Base-by-base conservation (phyloP, 1,140 invertebrate genomes). In the Aphelinus certus region DNA sequence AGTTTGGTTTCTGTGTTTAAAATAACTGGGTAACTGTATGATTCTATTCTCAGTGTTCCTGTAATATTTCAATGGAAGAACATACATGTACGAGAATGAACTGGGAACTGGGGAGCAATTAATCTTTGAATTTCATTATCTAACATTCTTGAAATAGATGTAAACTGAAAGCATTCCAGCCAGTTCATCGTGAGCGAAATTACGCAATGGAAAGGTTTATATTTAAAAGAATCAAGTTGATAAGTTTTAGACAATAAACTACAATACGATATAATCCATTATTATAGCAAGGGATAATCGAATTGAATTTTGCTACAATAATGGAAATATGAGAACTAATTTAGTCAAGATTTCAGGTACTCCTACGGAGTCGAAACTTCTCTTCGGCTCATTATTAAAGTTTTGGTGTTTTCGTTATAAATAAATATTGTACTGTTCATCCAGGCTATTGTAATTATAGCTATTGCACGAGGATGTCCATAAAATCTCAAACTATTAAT, bases 261-360 rank as follows among this genome's bases (percentile, higher is more conserved):
- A 55, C 42, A 9, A 48, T 46, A n/a, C 45, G 42, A 2, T 46
- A 42, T 7, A 47, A 45, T 61, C 26, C 26, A 58, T 53, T 7
- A 56, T 47, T 7, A 42, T 3, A 3, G n/a, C 7, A 7, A 7
- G 26, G 3, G 4, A 10, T 55, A 42, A 5, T 57, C 53, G 10
- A 68, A 68, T 68, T 68, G 58, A 46, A 6, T 55, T 68, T 26
- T 2, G 55, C 42, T 47, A 53, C 48, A 58, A 68, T 68, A 68
- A 66, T 26, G 66, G 46, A 68, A 68, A 68, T 46, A 58, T 68
- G 66, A 47, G 58, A 68, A 68, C 58, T 68, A 68, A 10, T 56
- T 56, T 68, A 2, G 7, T 3, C 53, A 6, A 47, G 58, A 46
- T 10, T 55, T 10, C 45, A 46, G 58, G 58, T 2, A 63, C 7